A percentile compares a stretch with the other conserved stretches of the same genome.
These are phyloP conservation scores for Charadrius vociferus DNA, from an alignment of 2,113 vertebrate species.

Conservation along the genomic window DNA sequence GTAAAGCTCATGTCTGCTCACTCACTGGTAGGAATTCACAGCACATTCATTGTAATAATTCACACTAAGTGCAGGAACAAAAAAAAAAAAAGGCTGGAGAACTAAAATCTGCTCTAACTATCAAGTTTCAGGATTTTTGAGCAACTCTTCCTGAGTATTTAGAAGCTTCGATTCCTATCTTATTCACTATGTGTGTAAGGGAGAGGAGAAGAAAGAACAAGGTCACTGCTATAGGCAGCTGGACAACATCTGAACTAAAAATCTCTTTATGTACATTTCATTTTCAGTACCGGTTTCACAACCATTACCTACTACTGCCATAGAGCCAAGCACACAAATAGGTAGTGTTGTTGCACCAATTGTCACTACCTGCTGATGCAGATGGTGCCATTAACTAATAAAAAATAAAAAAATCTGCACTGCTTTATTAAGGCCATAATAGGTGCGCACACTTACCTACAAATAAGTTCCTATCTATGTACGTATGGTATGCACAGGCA, in stretches of 20 bases:
- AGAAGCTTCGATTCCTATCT: not conserved
- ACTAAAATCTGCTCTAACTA: not conserved
- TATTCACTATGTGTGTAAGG: not conserved
- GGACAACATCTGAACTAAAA: not conserved
- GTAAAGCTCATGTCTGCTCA: not conserved
- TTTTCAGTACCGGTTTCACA: not conserved
- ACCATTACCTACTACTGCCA: not conserved
- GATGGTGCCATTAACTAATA: not conserved
- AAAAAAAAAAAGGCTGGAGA: rapidly evolving
- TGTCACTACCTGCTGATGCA: not conserved
- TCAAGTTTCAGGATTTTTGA: not conserved
- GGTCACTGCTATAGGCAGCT: not conserved
- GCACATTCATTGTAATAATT: not conserved
- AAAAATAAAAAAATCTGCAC: not conserved
- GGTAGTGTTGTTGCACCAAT: not conserved
- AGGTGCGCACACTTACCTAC: not conserved
- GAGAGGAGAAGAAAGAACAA: not conserved
- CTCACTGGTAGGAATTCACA: not conserved
- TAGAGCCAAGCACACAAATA: not conserved
- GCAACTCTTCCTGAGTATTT: not conserved
- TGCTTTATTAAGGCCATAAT: not conserved
- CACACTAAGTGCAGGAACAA: not conserved
- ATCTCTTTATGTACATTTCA: not conserved
- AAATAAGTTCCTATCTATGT: not conserved
- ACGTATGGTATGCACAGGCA: not conserved